These are phyloP conservation scores for Enteromius argenteus DNA, from an alignment of 2,797 vertebrate genomes.

Conservation along the genomic window DNA sequence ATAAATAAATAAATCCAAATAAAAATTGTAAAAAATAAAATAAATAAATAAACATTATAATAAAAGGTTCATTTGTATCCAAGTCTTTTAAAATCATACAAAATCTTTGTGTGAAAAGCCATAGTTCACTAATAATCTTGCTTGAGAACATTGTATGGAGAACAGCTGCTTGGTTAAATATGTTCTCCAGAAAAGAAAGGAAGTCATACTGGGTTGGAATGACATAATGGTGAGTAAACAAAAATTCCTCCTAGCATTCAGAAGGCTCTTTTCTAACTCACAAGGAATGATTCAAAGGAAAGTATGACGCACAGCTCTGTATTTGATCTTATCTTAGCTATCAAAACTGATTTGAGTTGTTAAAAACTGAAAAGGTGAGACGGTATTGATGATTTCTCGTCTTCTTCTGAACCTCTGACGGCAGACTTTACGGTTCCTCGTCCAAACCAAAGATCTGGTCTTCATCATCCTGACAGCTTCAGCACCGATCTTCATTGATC, in stretches of 20 bases:
- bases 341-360: conserved; percentile 36
- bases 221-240: background rate
- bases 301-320: background rate
- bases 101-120: background rate
- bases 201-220: background rate
- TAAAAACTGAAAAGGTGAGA: background rate
- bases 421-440: background rate
- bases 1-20: too few species aligned
- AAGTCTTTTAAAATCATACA: background rate
- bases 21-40: background rate
- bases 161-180: background rate
- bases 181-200: background rate
- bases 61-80: background rate
- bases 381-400: background rate
- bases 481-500: background rate
- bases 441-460: background rate
- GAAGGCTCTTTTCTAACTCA: background rate
- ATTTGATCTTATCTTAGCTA: conserved; percentile 19
- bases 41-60: too few species aligned
- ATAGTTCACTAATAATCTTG: background rate
- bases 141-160: background rate
- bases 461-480: background rate
- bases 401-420: conserved; percentile 24
- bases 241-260: background rate
- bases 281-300: conserved; percentile 22